Conservation (phyloP, 2,797 vertebrate genomes). For the Schizothorax lantsangensis region DNA sequence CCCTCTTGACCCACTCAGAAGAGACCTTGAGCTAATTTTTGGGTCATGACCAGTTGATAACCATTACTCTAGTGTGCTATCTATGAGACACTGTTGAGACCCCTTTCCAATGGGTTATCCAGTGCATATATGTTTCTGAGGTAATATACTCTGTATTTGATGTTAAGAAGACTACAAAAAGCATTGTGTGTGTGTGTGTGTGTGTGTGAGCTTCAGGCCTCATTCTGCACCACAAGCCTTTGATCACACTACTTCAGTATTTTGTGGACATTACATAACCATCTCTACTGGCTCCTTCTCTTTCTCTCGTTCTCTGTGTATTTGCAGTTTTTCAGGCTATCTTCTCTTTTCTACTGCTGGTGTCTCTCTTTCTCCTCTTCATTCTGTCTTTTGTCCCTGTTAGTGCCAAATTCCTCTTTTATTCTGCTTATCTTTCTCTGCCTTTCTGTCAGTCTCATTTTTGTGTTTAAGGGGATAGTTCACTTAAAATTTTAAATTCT, state of each 20-base stretch:
- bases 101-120: background rate
- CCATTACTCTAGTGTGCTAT: background rate
- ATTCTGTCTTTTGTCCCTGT: constrained; percentile 10
- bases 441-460: constrained; percentile 42
- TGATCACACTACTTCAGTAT: constrained; percentile 63
- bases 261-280: constrained; percentile 74
- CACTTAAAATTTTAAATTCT: background rate
- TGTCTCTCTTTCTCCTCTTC: constrained; percentile 26
- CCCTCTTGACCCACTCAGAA: background rate
- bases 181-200: background rate
- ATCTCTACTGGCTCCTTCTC: constrained; percentile 61
- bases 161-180: background rate
- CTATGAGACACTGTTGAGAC: background rate
- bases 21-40: background rate
- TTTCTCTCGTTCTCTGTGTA: constrained; percentile 45
- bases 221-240: constrained; percentile 65
- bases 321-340: constrained; percentile 17
- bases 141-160: constrained; percentile 9
- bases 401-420: background rate
- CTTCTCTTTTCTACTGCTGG: constrained; percentile 38
- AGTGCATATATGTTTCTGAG: constrained; percentile 38
- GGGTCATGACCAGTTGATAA: background rate
- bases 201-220: constrained; percentile 36
- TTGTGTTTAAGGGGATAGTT: background rate
- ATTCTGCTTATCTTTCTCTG: constrained; percentile 42